Conservation (phyloP, 2,888 invertebrate species). For the Dorcus parallelipipedus region DNA sequence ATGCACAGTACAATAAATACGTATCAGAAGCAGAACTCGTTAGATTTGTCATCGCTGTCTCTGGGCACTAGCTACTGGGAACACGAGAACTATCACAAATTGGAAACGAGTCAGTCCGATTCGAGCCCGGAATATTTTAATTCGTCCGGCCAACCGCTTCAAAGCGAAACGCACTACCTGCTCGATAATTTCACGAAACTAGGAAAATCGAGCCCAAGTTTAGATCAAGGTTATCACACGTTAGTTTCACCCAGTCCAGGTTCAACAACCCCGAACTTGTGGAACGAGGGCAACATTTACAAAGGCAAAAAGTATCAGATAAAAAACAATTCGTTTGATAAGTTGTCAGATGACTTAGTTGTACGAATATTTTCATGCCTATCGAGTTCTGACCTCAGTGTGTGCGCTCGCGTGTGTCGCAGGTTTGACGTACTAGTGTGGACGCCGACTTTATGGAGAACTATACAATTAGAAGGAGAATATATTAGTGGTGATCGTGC, state of each 20-base stretch:
- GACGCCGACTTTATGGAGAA: conserved; percentile 74
- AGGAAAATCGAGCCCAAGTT: conserved; percentile 61
- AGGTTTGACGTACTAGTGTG: conserved; percentile 75
- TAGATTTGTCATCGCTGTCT: conserved; percentile 45
- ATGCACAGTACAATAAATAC: conserved; percentile 15
- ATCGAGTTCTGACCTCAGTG: conserved; percentile 67
- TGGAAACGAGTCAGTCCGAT: conserved; percentile 30
- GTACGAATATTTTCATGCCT: conserved; percentile 69
- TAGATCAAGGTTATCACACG: conserved; percentile 81
- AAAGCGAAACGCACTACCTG: conserved; percentile 38
- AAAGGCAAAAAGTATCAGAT: conserved; percentile 38
- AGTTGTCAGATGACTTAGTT: conserved; percentile 65
- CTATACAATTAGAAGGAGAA: conserved; percentile 61
- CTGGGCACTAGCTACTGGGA: conserved; percentile 46
- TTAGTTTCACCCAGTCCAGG: conserved; percentile 61
- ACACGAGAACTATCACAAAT: conserved; percentile 38
- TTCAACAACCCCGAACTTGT: conserved; percentile 44
- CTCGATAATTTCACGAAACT: conserved; percentile 47
- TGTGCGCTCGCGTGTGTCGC: conserved; percentile 71
- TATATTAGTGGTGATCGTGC: conserved; percentile 63
- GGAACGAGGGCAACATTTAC: conserved; percentile 44
- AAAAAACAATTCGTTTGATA: conserved; percentile 56
- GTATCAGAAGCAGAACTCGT: conserved; percentile 39
- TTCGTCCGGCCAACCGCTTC: conserved; percentile 25
- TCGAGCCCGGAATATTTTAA: conserved; percentile 34